Base-by-base conservation (phyloP, 2,888 invertebrate species). In the Drosophila anomelani region DNA sequence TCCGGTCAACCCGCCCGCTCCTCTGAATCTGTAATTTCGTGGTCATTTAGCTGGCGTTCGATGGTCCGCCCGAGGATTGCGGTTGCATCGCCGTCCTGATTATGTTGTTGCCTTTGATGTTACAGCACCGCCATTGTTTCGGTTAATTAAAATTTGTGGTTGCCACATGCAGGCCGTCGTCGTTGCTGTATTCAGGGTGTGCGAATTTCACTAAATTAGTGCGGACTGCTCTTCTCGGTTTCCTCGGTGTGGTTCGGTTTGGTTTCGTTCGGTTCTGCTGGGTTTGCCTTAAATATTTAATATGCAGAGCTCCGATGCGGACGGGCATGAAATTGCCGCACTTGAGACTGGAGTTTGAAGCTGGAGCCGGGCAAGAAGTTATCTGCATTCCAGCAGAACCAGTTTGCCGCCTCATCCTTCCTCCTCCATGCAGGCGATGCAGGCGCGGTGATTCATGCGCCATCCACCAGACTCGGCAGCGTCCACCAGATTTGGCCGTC, bases 131-230 rank as follows among this genome's bases (percentile, higher is more conserved):
- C 79, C 79, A 80, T 86, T 85, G 85, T 88, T 85, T 85, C 75
- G 81, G 87, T 86, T 86, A 86, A 86, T 86, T 86, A 86, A 86
- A 81, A 88, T 86, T 88, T 86, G 85, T 86, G 85, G 87, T 88
- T 74, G 71, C 64, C 63, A 51, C 62, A 58, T 56, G 56, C 59
- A 68, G 62, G 55, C 51, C 58, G 38, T 20, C 36, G 29, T 43
- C 23, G 60, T 29, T 44, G 12, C 43, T 39, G 38, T 55, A 32
- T 39, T n/a, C 51, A 36, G 43, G 38, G 60, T 73, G 61, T 59
- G 53, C 67, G 36, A 72, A 76, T 78, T 75, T 77, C 74, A 78
- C 81, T 77, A 85, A 85, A 81, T 81, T 81, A 81, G 85, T 81
- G 66, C 58, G 63, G 60, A 68, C 51, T 71, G 78, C 78, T 76